phyloP scores from a whole-genome alignment of 2,888 invertebrate genomes.

The Athrips mouffetella region DNA sequence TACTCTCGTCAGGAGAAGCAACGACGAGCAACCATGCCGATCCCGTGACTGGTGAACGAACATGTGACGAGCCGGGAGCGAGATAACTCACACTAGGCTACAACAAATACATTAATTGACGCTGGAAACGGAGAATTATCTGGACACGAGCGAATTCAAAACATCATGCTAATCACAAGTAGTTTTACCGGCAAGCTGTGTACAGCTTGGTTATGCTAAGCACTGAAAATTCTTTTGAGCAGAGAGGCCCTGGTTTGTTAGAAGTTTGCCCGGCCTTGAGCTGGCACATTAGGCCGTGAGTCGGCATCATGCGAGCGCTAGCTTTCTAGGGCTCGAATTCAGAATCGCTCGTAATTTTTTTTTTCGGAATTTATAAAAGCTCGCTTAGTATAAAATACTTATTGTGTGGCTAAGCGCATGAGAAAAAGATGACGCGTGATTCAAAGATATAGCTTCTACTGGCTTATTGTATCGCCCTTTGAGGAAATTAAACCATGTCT shows the following conservation, averaged over 20 bases:
- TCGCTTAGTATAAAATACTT: too few species aligned
- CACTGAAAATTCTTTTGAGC: neutral
- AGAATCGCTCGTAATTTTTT: too few species aligned
- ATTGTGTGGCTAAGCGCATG: too few species aligned
- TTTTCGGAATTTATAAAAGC: too few species aligned
- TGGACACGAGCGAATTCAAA: too few species aligned
- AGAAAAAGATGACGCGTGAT: too few species aligned
- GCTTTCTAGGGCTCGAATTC: too few species aligned
- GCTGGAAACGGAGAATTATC: neutral
- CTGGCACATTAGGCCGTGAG: constrained; percentile 6
- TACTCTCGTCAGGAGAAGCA: constrained; percentile 18
- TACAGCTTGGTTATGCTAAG: neutral
- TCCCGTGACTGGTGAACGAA: constrained; percentile 3
- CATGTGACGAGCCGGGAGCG: neutral
- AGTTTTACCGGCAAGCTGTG: neutral
- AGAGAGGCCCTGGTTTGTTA: neutral
- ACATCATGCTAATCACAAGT: too few species aligned
- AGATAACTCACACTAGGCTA: neutral
- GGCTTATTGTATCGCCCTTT: too few species aligned
- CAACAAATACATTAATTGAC: neutral
- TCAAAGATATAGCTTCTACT: too few species aligned
- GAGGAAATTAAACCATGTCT: neutral
- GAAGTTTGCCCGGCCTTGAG: neutral
- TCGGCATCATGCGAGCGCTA: constrained; percentile 4
- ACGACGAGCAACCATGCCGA: constrained; percentile 15